Evolutionary conservation across 1,140 invertebrate species (phyloP), one percentile per base, ranked within the genome.

Genomic region (Agrypnia vestita): DNA sequence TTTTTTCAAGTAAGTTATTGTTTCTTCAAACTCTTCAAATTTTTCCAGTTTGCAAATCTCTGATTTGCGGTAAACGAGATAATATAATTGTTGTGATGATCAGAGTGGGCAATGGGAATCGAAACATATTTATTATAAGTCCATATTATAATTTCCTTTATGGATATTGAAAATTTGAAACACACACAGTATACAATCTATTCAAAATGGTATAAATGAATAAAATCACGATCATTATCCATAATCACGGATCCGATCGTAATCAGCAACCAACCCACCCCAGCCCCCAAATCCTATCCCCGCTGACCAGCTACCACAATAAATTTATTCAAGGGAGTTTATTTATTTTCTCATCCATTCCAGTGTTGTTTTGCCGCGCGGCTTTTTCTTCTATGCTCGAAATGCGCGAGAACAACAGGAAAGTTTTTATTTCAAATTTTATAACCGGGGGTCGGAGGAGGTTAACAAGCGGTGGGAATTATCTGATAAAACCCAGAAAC

Each of bases 381-480:
- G 12, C 8, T 46, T 78, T 67, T 71, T 71, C 6, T 6, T 35
- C 6, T 35, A 3, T 35, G 25, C 25, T 35, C 25, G 25, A 35
- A 35, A 35, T 35, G 25, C 25, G 25, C 25, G 25, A 35, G 25
- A 6, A 35, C 76, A 82, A 82, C 71, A 79, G 77, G 73, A 79
- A 82, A 82, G 72, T 82, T 82, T 82, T 82, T 79, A 82, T 79
- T 82, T 79, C 61, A 64, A 64, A 59, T 79, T 82, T 82, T 79
- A 76, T 55, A 82, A 78, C 80, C 49, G 72, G 59, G 78, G 78
- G 72, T 82, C 75, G 47, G 49, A 72, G 73, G 61, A 76, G 73
- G 80, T 82, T 82, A 82, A 82, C 80, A 82, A 76, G 77, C 72
- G 55, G 62, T 43, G 53, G 51, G 80, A 72, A 82, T 82, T 82